Percentiles rank a stretch among this genome's conserved stretches.
phyloP scores from a whole-genome alignment of 2,888 invertebrate species.

The Piscicola geometra region DNA sequence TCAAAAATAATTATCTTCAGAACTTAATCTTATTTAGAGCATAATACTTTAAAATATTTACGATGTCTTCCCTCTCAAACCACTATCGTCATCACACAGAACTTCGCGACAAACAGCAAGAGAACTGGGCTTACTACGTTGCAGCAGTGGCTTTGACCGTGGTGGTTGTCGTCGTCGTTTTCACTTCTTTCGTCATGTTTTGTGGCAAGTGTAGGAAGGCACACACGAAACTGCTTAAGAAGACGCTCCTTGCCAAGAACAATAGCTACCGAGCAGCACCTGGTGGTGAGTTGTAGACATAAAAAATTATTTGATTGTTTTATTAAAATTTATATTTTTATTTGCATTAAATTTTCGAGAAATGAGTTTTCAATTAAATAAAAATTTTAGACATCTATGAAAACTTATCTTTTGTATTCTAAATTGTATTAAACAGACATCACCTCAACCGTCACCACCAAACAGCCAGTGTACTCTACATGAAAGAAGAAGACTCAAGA shows the following conservation, averaged over 20 bases:
- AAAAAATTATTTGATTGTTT: too few relatives aligned
- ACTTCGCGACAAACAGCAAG: not conserved
- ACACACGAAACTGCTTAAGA: constrained; percentile 35
- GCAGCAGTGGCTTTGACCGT: not conserved
- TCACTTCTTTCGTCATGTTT: constrained; percentile 23
- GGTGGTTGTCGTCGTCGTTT: not conserved
- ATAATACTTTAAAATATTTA: too few relatives aligned
- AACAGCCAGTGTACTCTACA: not conserved
- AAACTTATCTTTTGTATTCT: too few relatives aligned
- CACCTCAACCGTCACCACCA: too few relatives aligned
- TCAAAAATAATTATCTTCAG: too few relatives aligned
- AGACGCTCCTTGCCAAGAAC: constrained; percentile 32
- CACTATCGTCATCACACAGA: not conserved
- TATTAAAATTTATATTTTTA: not conserved
- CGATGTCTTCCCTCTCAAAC: not conserved
- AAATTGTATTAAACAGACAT: too few relatives aligned
- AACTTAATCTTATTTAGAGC: too few relatives aligned
- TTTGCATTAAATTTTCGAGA: not conserved
- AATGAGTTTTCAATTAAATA: not conserved
- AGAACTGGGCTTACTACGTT: not conserved
- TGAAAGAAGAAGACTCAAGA: constrained; percentile 30
- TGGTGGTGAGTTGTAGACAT: constrained; percentile 31
- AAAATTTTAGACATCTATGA: too few relatives aligned
- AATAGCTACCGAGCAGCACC: constrained; percentile 38
- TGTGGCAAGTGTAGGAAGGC: constrained; percentile 24